Evolutionary conservation across 2,888 invertebrate genomes (phyloP).

Genomic region (Oeneis ivallda): DNA sequence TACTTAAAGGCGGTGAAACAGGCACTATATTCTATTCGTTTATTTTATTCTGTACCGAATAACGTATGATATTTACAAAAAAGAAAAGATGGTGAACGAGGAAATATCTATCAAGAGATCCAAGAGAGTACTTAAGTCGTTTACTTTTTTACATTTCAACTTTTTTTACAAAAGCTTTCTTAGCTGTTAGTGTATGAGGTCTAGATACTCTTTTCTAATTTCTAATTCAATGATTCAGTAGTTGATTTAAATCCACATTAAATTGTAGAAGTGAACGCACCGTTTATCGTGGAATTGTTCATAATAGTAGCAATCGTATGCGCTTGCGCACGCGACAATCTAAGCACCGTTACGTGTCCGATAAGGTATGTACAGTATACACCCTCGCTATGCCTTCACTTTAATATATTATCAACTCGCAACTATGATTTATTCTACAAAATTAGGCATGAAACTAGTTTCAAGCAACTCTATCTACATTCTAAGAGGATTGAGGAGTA

Average conservation of each 20-base stretch:
- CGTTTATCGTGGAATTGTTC: background rate
- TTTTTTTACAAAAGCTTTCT: too few species aligned
- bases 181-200: too few species aligned
- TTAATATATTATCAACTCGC: background rate
- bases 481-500: background rate
- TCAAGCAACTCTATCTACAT: background rate
- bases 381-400: conserved; percentile 5
- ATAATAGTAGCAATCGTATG: background rate
- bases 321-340: conserved; percentile 12
- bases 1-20: too few species aligned
- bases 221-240: too few species aligned
- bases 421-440: background rate
- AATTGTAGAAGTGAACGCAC: background rate
- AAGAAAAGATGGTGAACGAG: too few species aligned
- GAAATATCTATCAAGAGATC: too few species aligned
- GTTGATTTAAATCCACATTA: too few species aligned
- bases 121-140: too few species aligned
- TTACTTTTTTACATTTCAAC: too few species aligned
- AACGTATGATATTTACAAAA: too few species aligned
- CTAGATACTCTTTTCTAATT: too few species aligned
- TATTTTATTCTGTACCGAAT: too few species aligned
- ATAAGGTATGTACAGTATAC: conserved; percentile 1
- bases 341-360: conserved; percentile 17
- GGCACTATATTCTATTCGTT: background rate
- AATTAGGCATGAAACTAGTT: background rate